Evolutionary conservation across 2,888 invertebrate genomes (phyloP), one percentile per base, ranked within the genome.

Genomic region (Plutella xylostella): DNA sequence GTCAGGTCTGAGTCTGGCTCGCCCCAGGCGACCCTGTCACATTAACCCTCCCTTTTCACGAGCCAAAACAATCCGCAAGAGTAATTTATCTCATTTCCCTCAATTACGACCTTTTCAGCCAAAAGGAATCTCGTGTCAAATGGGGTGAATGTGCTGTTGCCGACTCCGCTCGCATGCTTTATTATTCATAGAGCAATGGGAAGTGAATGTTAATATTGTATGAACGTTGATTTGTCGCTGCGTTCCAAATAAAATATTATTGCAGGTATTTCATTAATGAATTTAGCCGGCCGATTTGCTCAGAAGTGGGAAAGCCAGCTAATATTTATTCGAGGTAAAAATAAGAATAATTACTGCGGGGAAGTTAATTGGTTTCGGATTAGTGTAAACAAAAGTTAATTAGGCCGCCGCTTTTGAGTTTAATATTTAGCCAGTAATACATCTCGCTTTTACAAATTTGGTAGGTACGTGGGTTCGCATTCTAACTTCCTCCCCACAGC

Each of bases 21-120:
- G n/a, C n/a, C n/a, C n/a, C n/a, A n/a, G n/a, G n/a, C n/a, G n/a
- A 28, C 28, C 28, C 37, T 21, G 22, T 15, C 39, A 30, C 37
- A 25, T 37, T 22, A 35, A 20, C 25, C 22, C 25, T 57, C 67
- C 69, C 68, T 60, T 64, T 57, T 55, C 52, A 45, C 48, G 51
- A 47, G 49, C 55, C 58, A 60, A 35, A 68, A 72, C 64, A 67
- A 65, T 65, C 63, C 61, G 57, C 63, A 66, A 60, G 57, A 65
- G 69, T 72, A 71, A 77, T 76, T 78, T 74, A 71, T 78, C 69
- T 71, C 68, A 75, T 78, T 78, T 76, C 70, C 75, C 65, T 70
- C 74, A 73, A 76, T 76, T 74, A 77, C 63, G 63, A 39, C 39
- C 39, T 39, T 39, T 39, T 72, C 68, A 69, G 55, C 58, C 60